Evolutionary conservation across 2,888 invertebrate genomes (phyloP).

Genomic region (Encarsia formosa): DNA sequence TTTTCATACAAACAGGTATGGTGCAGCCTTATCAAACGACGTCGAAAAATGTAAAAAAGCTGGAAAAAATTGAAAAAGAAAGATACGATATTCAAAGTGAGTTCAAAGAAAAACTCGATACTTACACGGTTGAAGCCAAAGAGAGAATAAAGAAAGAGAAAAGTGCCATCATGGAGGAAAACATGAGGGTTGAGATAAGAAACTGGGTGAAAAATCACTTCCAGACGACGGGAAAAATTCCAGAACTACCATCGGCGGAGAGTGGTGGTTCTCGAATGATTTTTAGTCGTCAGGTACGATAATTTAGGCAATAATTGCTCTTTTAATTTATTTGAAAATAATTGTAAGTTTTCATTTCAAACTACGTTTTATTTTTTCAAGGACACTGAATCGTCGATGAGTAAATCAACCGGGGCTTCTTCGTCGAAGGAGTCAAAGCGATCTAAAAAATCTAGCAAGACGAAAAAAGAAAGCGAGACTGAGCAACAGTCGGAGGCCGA

Average conservation of each 20-base stretch:
- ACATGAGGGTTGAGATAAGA: conserved; percentile 80
- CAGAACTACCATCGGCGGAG: conserved; percentile 88
- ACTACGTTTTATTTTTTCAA: conserved; percentile 33
- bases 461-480: conserved; percentile 60
- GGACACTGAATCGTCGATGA: conserved; percentile 75
- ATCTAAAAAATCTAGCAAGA: conserved; percentile 63
- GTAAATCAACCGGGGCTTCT: conserved; percentile 69
- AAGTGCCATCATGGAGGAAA: conserved; percentile 75
- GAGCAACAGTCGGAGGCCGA: conserved; percentile 59
- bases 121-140: conserved; percentile 60
- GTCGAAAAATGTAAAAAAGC: conserved; percentile 41
- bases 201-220: conserved; percentile 83
- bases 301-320: too few species aligned
- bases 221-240: conserved; percentile 78
- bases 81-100: conserved; percentile 57
- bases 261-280: conserved; percentile 83
- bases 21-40: conserved; percentile 46
- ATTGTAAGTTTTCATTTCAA: too few species aligned
- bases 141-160: conserved; percentile 68
- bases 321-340: too few species aligned
- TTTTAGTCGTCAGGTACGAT: conserved; percentile 67
- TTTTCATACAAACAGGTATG: conserved; percentile 46
- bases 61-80: conserved; percentile 41
- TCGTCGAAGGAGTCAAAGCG: conserved; percentile 77
- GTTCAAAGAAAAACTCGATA: conserved; percentile 66